These are phyloP conservation scores for Octomys mimax DNA, from an alignment of 2,797 vertebrate genomes.

Conservation along the genomic window DNA sequence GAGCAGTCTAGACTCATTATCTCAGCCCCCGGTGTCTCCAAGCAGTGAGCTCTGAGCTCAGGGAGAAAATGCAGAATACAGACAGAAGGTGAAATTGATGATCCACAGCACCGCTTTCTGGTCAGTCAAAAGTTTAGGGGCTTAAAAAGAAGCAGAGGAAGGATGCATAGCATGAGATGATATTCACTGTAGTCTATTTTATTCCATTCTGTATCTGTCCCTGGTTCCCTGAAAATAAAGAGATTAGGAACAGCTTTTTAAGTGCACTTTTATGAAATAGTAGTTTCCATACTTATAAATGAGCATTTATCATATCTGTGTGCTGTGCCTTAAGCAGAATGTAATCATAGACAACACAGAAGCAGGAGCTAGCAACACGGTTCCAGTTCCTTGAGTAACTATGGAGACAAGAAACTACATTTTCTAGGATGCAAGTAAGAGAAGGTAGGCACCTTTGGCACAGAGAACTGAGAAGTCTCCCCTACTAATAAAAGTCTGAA, in stretches of 20 bases:
- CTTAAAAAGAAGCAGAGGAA: slow-evolving; percentile 14
- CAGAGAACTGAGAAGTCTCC: background rate
- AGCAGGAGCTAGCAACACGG: background rate
- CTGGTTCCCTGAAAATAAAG: background rate
- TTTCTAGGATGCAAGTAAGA: background rate
- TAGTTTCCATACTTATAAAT: background rate
- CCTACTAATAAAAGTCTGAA: background rate
- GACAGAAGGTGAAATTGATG: slow-evolving; percentile 51
- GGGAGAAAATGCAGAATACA: slow-evolving; percentile 36
- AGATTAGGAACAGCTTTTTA: background rate
- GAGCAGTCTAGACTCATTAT: slow-evolving; percentile 69
- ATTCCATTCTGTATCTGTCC: background rate
- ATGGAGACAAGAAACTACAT: background rate
- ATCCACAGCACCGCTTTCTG: slow-evolving; percentile 34
- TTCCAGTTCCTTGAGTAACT: background rate
- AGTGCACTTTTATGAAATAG: background rate
- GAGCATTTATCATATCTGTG: background rate
- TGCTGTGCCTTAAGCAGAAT: slow-evolving; percentile 31
- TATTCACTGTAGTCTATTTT: background rate
- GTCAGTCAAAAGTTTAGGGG: background rate
- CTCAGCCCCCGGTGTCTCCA: slow-evolving; percentile 44
- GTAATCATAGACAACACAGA: background rate
- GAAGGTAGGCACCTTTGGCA: background rate
- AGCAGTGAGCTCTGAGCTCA: slow-evolving; percentile 16
- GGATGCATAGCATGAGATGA: background rate